phyloP scores from a whole-genome alignment of 2,797 vertebrate species.

The Podarcis lilfordi region DNA sequence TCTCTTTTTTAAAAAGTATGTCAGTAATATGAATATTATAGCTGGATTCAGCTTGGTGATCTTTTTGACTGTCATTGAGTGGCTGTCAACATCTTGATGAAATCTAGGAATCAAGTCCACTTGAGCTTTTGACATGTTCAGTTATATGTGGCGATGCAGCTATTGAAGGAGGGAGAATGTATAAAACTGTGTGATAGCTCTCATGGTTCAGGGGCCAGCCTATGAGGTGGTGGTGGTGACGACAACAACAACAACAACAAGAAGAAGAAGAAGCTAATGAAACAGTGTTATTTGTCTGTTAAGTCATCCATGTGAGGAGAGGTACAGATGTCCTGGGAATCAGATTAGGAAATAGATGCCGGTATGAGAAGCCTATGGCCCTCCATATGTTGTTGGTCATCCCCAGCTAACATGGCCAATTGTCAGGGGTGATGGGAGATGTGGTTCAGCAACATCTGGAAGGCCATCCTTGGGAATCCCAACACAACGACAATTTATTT shows the following conservation, averaged over 20 bases:
- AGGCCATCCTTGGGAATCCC: no score
- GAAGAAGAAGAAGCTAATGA: not conserved
- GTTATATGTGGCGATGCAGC: slow-evolving; percentile 27
- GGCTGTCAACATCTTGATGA: not conserved
- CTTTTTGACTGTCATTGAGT: not conserved
- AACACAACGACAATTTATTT: no score
- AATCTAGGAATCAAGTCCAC: slow-evolving; percentile 17
- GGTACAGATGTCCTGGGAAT: not conserved
- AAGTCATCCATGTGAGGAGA: not conserved
- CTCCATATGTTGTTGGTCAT: no score
- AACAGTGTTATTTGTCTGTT: not conserved
- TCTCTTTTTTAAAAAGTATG: slow-evolving; percentile 20
- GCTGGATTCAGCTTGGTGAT: slow-evolving; percentile 22
- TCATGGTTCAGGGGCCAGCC: not conserved
- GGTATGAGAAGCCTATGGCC: no score
- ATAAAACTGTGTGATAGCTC: not conserved
- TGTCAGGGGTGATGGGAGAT: no score
- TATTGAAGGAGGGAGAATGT: not conserved
- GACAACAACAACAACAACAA: not conserved
- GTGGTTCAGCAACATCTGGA: no score
- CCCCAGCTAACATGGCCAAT: no score
- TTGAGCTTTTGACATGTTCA: not conserved
- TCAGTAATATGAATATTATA: slow-evolving; percentile 21
- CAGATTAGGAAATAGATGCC: no score
- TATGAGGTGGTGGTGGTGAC: not conserved